Conservation (phyloP, 2,888 invertebrate species). For the Lottia gigantea region DNA sequence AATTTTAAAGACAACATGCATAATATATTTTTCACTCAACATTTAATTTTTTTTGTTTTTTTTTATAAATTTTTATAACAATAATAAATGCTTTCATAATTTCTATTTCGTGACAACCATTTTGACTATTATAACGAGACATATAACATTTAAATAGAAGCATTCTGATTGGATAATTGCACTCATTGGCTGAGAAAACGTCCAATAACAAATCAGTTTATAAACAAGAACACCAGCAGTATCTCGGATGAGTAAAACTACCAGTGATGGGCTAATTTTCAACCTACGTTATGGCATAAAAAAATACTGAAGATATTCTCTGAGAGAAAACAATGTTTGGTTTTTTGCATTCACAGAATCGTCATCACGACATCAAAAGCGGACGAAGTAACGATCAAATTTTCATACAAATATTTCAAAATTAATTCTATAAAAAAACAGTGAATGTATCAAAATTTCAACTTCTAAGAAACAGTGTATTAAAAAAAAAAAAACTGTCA, state of each 20-base stretch:
- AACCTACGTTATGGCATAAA: background rate
- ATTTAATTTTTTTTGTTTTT: background rate
- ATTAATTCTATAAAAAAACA: slow-evolving; percentile 14
- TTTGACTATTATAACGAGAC: slow-evolving; percentile 7
- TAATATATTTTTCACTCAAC: slow-evolving; percentile 7
- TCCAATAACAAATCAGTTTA: slow-evolving; percentile 10
- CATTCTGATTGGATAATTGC: slow-evolving; percentile 11
- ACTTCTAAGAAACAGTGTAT: background rate
- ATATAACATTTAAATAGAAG: slow-evolving; percentile 11
- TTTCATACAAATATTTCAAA: slow-evolving; percentile 15
- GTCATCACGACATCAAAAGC: background rate
- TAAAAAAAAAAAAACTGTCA: slow-evolving; percentile 5
- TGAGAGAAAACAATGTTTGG: background rate
- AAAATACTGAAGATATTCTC: slow-evolving; percentile 5
- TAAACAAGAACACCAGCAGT: slow-evolving; percentile 6
- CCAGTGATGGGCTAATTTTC: background rate
- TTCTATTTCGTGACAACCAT: slow-evolving; percentile 4
- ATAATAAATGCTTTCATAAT: slow-evolving; percentile 1
- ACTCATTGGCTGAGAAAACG: slow-evolving; percentile 11
- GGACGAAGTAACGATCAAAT: background rate
- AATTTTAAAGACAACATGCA: background rate
- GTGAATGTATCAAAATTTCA: slow-evolving; percentile 10
- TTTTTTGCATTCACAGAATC: background rate
- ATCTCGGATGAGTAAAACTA: slow-evolving; percentile 1
- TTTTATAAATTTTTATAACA: background rate